Evolutionary conservation across 1,140 invertebrate species (phyloP).

Genomic region (Carcinoscorpius rotundicauda): DNA sequence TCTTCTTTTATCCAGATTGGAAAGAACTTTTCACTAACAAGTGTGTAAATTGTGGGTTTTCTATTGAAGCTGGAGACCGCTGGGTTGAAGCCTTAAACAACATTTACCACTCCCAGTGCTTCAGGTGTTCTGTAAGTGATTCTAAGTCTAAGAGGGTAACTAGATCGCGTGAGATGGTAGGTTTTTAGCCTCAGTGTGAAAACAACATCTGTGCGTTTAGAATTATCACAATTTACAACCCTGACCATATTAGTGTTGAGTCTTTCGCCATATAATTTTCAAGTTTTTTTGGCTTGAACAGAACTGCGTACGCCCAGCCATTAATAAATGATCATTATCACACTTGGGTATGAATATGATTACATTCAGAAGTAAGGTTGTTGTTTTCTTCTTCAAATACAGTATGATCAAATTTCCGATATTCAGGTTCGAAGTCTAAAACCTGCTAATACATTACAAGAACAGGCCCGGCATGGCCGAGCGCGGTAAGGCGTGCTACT

Average conservation of each 20-base stretch:
- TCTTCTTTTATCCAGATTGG: slow-evolving; percentile 53
- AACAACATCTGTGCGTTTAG: neutral
- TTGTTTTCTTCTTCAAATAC: neutral
- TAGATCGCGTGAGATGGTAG: too few relatives aligned
- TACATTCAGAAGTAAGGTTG: too few relatives aligned
- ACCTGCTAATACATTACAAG: neutral
- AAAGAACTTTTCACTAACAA: slow-evolving; percentile 96
- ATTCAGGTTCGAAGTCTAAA: neutral
- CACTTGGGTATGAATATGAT: too few relatives aligned
- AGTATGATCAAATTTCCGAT: neutral
- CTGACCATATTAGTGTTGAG: neutral
- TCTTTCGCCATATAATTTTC: neutral
- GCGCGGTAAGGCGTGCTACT: too few relatives aligned
- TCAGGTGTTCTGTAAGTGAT: slow-evolving; percentile 75
- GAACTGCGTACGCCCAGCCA: neutral
- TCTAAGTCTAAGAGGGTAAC: neutral
- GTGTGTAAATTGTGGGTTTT: slow-evolving; percentile 94
- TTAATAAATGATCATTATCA: too few relatives aligned
- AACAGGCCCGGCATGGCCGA: too few relatives aligned
- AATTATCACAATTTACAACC: neutral
- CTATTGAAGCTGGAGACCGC: slow-evolving; percentile 96
- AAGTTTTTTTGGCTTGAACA: neutral
- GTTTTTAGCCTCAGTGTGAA: too few relatives aligned
- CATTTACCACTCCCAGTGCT: slow-evolving; percentile 99
- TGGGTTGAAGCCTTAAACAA: slow-evolving; percentile 98